A percentile compares a stretch with the other conserved stretches of the same genome.
Conservation (phyloP, 2,888 invertebrate genomes). For the Cryptus armator region DNA sequence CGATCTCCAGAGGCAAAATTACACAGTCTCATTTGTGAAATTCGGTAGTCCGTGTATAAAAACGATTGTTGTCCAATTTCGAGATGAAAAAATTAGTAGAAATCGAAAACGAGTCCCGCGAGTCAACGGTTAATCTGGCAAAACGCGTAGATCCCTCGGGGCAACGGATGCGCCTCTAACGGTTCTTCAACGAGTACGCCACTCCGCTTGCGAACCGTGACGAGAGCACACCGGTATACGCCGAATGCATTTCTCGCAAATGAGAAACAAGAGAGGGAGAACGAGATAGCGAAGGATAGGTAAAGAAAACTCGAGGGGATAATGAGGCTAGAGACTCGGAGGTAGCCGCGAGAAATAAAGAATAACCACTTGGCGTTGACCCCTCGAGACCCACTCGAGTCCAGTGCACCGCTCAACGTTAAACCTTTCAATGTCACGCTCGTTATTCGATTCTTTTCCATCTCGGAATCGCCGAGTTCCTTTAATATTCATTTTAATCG, state of each 20-base stretch:
- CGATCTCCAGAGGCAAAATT: too few species aligned
- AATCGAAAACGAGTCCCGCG: background rate
- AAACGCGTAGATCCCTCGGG: conserved; percentile 51
- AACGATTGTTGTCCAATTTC: too few species aligned
- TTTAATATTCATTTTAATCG: background rate
- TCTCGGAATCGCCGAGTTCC: background rate
- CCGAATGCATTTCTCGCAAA: conserved; percentile 41
- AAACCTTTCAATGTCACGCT: conserved; percentile 59
- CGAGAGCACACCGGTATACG: conserved; percentile 9
- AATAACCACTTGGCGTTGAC: background rate
- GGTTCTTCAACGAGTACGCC: conserved; percentile 33
- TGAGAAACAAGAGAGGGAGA: conserved; percentile 29
- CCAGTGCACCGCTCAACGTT: conserved; percentile 56
- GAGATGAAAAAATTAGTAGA: too few species aligned
- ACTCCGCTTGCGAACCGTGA: conserved; percentile 16
- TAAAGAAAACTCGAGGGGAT: conserved; percentile 43
- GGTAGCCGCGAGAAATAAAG: conserved; percentile 25
- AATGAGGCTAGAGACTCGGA: conserved; percentile 60
- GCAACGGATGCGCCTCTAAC: conserved; percentile 61
- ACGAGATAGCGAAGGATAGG: background rate
- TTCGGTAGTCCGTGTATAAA: too few species aligned
- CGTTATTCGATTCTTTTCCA: background rate
- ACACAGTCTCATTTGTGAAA: too few species aligned
- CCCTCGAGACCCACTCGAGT: conserved; percentile 14
- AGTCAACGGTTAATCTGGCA: conserved; percentile 25